Percentiles rank a stretch among this genome's conserved stretches.
Conservation (phyloP, 1,140 invertebrate genomes). For the Leptonema lineaticorne region DNA sequence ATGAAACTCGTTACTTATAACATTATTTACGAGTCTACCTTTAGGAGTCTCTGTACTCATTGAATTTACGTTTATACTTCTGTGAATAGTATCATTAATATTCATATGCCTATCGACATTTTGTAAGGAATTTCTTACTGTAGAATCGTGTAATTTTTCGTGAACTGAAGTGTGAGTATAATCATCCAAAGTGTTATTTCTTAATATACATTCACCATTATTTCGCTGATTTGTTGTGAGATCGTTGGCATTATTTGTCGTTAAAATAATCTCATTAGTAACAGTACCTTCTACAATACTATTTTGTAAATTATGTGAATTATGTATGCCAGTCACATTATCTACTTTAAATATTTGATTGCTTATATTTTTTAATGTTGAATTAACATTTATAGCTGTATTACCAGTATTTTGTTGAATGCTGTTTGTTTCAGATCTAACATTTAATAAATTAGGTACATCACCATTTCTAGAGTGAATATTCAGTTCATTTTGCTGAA, state of each 20-base stretch:
- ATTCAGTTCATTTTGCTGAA: constrained; percentile 33
- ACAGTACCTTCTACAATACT: constrained; percentile 7
- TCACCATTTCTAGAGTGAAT: constrained; percentile 36
- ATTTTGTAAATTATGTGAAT: constrained; percentile 27
- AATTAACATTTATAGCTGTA: constrained; percentile 22
- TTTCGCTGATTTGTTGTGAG: constrained; percentile 32
- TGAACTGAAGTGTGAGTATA: constrained; percentile 31
- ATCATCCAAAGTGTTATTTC: constrained; percentile 24
- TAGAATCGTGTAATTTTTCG: constrained; percentile 29
- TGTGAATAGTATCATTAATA: constrained; percentile 23
- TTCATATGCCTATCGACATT: constrained; percentile 30
- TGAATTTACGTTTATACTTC: constrained; percentile 29
- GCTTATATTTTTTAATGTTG: constrained; percentile 33
- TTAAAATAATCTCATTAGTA: constrained; percentile 34
- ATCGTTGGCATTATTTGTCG: constrained; percentile 37
- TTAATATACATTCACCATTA: constrained; percentile 34
- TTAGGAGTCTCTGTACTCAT: constrained; percentile 20
- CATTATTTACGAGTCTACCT: constrained; percentile 14
- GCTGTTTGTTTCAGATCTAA: constrained; percentile 22
- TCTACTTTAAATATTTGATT: constrained; percentile 34
- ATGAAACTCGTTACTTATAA: constrained; percentile 32
- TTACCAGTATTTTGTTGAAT: constrained; percentile 23
- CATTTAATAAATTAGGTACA: constrained; percentile 27
- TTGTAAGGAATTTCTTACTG: constrained; percentile 26
- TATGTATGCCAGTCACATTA: constrained; percentile 7